Evolutionary conservation across 2,113 vertebrate species (phyloP).

Genomic region (Desmodus rotundus): DNA sequence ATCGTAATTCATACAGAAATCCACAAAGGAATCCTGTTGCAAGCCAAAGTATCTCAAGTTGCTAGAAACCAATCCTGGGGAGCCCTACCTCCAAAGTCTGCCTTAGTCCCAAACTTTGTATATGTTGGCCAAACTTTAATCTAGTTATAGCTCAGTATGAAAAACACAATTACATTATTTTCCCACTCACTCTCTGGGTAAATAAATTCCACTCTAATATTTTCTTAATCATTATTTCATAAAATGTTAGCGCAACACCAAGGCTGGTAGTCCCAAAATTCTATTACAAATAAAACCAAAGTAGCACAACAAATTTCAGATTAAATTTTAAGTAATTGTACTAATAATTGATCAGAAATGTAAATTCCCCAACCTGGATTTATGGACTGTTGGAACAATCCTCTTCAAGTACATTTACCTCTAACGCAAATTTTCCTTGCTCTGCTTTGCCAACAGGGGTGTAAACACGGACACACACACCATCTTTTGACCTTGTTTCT

Average conservation of each 20-base stretch:
- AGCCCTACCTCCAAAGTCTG: conserved; percentile 1
- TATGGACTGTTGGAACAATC: not conserved
- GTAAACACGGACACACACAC: conserved; percentile 93
- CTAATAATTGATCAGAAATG: conserved; percentile 73
- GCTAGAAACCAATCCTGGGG: conserved; percentile 22
- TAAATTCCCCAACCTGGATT: conserved; percentile 70
- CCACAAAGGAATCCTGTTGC: conserved; percentile 12
- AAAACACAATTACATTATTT: conserved; percentile 38
- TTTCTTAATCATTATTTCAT: conserved; percentile 49
- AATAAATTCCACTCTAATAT: conserved; percentile 33
- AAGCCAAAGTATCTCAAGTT: conserved; percentile 14
- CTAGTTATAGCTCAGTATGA: conserved; percentile 23
- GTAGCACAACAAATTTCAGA: conserved; percentile 52
- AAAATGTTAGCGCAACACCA: conserved; percentile 47
- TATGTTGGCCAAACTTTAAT: not conserved
- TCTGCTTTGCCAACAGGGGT: conserved; percentile 96
- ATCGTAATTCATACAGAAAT: conserved; percentile 40
- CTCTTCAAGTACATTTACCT: conserved; percentile 85
- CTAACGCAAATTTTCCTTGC: conserved; percentile 97
- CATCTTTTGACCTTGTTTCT: conserved; percentile 93
- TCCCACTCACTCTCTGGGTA: conserved; percentile 9
- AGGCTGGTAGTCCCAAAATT: conserved; percentile 37
- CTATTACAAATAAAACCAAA: conserved; percentile 59
- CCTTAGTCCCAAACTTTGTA: not conserved
- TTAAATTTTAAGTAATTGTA: conserved; percentile 60